A percentile compares a stretch with the other conserved stretches of the same genome.
These are phyloP conservation scores for Poecilia wingei DNA, from an alignment of 2,797 vertebrate species.

Conservation along the genomic window DNA sequence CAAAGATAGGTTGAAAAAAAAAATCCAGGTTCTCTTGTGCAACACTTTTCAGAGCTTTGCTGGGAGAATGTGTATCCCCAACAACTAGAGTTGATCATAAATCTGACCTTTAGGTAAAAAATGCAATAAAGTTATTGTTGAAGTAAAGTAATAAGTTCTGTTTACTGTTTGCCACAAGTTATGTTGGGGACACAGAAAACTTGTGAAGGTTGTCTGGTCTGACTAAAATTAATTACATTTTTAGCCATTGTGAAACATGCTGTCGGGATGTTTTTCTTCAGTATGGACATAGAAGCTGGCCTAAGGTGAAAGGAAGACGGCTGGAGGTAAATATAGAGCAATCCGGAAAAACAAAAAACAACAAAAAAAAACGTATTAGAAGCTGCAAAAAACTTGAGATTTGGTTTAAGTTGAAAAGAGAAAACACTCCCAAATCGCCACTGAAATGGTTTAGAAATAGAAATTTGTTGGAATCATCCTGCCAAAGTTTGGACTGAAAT, in stretches of 20 bases:
- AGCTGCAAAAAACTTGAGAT: neutral
- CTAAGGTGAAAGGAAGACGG: neutral
- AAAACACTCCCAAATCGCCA: neutral
- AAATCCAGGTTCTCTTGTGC: neutral
- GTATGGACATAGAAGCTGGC: neutral
- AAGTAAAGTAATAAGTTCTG: neutral
- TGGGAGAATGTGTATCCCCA: neutral
- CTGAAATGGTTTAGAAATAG: neutral
- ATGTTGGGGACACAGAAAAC: neutral
- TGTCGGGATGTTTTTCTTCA: neutral
- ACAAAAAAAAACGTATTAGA: neutral
- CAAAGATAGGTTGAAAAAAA: neutral
- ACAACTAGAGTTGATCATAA: neutral
- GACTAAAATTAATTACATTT: neutral
- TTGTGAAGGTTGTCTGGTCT: neutral
- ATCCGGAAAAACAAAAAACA: no score
- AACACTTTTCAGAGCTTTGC: neutral
- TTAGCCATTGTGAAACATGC: neutral
- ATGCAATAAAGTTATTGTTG: neutral
- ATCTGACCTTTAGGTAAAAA: neutral
- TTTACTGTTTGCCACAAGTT: neutral
- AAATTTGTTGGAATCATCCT: neutral
- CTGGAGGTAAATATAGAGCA: neutral
- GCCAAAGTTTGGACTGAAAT: neutral
- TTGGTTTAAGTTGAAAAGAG: neutral